Evolutionary conservation across 2,113 vertebrate species (phyloP), one percentile per base, ranked within the genome.

Genomic region (Turnix velox): DNA sequence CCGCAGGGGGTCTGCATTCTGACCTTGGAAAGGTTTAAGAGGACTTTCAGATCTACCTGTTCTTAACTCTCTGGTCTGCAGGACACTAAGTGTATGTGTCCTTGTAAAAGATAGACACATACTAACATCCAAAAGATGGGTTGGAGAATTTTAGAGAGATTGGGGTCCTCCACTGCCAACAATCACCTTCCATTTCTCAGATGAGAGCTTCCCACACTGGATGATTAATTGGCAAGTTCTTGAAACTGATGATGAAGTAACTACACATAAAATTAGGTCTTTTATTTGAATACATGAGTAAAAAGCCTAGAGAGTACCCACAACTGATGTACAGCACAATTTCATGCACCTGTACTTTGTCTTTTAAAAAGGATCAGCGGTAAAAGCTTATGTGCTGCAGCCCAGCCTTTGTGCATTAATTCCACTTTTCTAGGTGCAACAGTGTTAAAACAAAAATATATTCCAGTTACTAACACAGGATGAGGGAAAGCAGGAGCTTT

Each of bases 1-100:
- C 94, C 22, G 6, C 75, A 31, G 86, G 84, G 78, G 19, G 39
- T 61, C 77, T 84, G 75, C 52, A 16, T 80, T 73, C 91, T 95
- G 96, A 95, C 87, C 94, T 95, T 84, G 75, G 75, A 37, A 87
- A 55, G 31, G 40, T 48, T 78, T 42, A 68, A 58, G 48, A 81
- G 76, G 61, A 55, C 85, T 86, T 73, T 69, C 31, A 45, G 66
- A 73, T 65, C 14, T 66, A 87, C 65, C 65, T 84, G 28, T 37
- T 88, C 33, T 40, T 66, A 74, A 43, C 62, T 84, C 84, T 54
- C 37, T 16, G 52, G 57, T 43, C 74, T 80, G 39, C n/a, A 52
- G 80, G 83, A 90, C 35, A 81, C 22, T 16, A 3, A 4, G 49
- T 18, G 11, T 35, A 30, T 18, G 16, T 66, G 27, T 31, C 87